A percentile compares a stretch with the other conserved stretches of the same genome.
Conservation (phyloP, 53 echinoderm and acorn worm genomes). For the Paracentrotus lividus region DNA sequence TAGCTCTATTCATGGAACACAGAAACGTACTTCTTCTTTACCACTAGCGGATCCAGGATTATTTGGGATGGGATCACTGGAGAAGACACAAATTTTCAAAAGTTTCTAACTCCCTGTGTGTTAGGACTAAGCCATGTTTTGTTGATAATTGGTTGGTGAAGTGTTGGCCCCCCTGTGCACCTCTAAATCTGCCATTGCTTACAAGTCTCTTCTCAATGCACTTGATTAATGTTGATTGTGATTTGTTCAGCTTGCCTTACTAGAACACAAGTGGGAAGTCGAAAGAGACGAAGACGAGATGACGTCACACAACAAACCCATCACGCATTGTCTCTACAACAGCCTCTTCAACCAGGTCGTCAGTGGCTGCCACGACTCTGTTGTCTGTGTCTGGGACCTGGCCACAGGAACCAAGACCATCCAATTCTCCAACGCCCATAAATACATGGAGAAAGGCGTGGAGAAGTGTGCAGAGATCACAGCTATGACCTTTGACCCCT, state of each 20-base stretch:
- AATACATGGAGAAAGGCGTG: constrained; percentile 92
- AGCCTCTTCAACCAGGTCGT: constrained; percentile 95
- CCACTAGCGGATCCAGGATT: too few relatives aligned
- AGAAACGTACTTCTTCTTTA: too few relatives aligned
- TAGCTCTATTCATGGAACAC: too few relatives aligned
- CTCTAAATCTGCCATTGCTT: too few relatives aligned
- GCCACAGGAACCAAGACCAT: constrained; percentile 95
- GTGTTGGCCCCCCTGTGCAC: too few relatives aligned
- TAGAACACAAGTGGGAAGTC: constrained; percentile 96
- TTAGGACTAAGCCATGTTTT: too few relatives aligned
- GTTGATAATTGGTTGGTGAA: too few relatives aligned
- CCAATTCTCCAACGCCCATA: constrained; percentile 96
- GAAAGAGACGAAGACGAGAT: constrained; percentile 93
- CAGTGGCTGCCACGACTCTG: constrained; percentile 94
- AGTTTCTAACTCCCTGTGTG: too few relatives aligned
- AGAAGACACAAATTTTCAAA: too few relatives aligned
- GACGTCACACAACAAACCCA: constrained; percentile 89
- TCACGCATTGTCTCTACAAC: constrained; percentile 92
- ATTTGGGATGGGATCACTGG: too few relatives aligned
- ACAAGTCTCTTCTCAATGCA: not conserved
- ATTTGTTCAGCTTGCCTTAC: constrained; percentile 80
- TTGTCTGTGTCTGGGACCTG: constrained; percentile 98
- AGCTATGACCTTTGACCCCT: constrained; percentile 99
- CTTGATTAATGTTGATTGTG: not conserved
- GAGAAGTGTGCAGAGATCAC: constrained; percentile 96